Conservation (phyloP, 2,888 invertebrate species). For the Mythimna lalbum region DNA sequence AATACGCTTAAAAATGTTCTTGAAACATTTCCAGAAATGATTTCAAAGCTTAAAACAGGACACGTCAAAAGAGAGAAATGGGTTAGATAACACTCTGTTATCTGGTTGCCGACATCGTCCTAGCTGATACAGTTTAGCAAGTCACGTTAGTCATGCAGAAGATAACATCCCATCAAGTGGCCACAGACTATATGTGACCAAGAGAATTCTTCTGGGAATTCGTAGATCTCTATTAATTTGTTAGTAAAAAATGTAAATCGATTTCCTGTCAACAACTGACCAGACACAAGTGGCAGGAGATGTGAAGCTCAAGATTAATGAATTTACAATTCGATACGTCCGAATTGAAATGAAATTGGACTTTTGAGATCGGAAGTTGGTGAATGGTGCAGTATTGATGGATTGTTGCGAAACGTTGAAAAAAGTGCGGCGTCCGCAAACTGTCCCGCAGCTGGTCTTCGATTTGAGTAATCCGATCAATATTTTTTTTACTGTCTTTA, state of each 20-base stretch:
- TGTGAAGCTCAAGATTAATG: conserved; percentile 86
- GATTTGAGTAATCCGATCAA: conserved; percentile 86
- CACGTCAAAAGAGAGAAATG: not conserved
- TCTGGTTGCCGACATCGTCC: not conserved
- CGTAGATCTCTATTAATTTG: conserved; percentile 62
- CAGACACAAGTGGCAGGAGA: conserved; percentile 85
- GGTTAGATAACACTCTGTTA: not conserved
- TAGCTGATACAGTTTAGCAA: conserved; percentile 17
- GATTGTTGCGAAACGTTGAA: conserved; percentile 82
- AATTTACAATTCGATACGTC: conserved; percentile 88
- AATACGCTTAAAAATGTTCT: not conserved
- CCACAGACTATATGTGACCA: conserved; percentile 32
- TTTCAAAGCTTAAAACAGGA: not conserved
- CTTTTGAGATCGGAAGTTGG: conserved; percentile 87
- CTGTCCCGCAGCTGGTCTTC: conserved; percentile 85
- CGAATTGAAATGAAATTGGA: conserved; percentile 87
- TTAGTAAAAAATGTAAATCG: conserved; percentile 77
- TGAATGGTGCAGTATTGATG: conserved; percentile 85
- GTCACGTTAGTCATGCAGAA: conserved; percentile 23
- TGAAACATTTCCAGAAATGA: not conserved
- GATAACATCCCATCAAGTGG: conserved; percentile 6
- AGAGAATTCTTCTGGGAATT: conserved; percentile 56
- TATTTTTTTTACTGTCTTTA: conserved; percentile 80
- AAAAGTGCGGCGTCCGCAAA: conserved; percentile 82
- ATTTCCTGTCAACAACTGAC: conserved; percentile 90